These are phyloP conservation scores for Thalpophila matura DNA, from an alignment of 2,888 invertebrate genomes.

Conservation along the genomic window DNA sequence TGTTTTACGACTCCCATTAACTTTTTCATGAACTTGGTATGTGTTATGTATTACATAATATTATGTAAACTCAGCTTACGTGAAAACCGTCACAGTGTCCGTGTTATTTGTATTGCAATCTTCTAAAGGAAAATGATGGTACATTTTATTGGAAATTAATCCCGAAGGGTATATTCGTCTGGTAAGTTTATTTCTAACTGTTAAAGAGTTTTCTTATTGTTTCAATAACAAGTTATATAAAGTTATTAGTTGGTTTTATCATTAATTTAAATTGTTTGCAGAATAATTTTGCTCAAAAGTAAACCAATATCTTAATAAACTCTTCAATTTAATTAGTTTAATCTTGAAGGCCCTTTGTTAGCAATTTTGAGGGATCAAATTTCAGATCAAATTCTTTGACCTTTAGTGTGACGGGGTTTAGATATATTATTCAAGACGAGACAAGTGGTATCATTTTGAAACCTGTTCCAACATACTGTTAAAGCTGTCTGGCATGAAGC, in stretches of 20 bases:
- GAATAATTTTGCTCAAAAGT: background rate
- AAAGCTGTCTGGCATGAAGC: background rate
- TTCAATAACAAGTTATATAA: constrained; percentile 6
- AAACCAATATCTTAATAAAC: background rate
- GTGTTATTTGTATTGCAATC: no score
- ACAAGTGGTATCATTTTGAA: background rate
- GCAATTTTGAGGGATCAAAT: background rate
- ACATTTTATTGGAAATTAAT: no score
- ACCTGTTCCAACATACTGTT: background rate
- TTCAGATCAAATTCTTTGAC: no score
- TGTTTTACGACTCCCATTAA: no score
- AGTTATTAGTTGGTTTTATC: constrained; percentile 11
- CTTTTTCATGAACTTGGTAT: no score
- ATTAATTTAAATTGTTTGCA: constrained; percentile 27
- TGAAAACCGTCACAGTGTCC: no score
- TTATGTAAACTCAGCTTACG: no score
- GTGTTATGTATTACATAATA: no score
- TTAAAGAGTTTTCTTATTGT: constrained; percentile 16
- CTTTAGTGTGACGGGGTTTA: no score
- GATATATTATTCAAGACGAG: no score
- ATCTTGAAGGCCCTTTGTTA: no score
- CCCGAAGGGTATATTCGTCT: no score
- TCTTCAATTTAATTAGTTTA: background rate
- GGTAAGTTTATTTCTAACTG: constrained; percentile 3
- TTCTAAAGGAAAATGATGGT: background rate